Base-by-base conservation (phyloP, 2,797 vertebrate species). In the Characodon lateralis region DNA sequence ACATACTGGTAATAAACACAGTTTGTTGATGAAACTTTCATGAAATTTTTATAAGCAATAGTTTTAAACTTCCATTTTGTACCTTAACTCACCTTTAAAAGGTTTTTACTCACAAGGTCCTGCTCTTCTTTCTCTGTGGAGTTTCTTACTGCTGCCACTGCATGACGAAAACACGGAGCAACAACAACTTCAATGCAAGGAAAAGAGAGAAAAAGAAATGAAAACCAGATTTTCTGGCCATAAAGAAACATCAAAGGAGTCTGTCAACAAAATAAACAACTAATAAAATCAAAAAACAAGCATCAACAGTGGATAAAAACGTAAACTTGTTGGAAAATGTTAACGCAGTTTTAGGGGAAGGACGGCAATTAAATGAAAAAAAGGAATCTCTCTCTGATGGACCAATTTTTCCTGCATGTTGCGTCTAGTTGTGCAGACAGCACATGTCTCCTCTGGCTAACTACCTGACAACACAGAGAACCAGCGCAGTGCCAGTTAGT, bases 391-490 rank as follows among this genome's bases (percentile, higher is more conserved):
- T 78, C 76, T 79, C 66, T 87, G 66, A 58, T 8, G 2, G 20
- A 84, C 6, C 63, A 56, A 55, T 85, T 85, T 84, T 73, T 26
- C 14, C 24, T n/a, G 26, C 50, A 56, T 63, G 48, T 12, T 58
- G 82, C 85, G 78, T 83, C 82, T 80, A 79, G 78, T 72, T 43
- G 73, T 78, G 70, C 81, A 72, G 65, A 78, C 78, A 59, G 61
- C 71, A 7, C 2, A 69, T 22, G 55, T 65, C 61, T 77, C 73
- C 59, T 71, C 74, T 39, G 22, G 73, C 74, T 85, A 91, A 91
- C 88, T 82, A 92, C 77, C 89, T 90, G 88, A 87, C 89, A 88
- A 79, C 79, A 85, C 79, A 81, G 56, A 89, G 77, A 22, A 51
- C 69, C 56, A 70, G 41, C 73, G 43, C 71, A 48, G 69, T 73